A percentile compares a stretch with the other conserved stretches of the same genome.
phyloP scores from a whole-genome alignment of 2,888 invertebrate genomes.

The Cremastobaeus sp. region DNA sequence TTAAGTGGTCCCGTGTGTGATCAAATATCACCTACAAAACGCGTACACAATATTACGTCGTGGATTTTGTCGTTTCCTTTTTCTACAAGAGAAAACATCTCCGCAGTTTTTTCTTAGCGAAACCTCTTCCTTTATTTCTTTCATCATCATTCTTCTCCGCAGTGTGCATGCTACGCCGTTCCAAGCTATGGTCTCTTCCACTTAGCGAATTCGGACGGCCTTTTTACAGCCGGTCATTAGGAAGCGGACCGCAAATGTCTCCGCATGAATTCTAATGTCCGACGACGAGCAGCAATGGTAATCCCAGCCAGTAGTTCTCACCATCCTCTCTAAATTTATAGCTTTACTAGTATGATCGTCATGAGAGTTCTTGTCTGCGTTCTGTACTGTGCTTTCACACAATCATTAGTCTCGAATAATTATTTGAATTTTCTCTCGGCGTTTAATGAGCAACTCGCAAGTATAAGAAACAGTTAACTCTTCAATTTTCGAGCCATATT shows the following conservation, averaged over 20 bases:
- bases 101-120: constrained; percentile 49
- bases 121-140: constrained; percentile 44
- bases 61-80: constrained; percentile 1
- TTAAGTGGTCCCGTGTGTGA: too few relatives aligned
- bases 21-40: not conserved
- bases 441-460: not conserved
- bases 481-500: too few relatives aligned
- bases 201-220: constrained; percentile 66
- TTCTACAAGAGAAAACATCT: constrained; percentile 13
- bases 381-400: constrained; percentile 72
- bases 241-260: constrained; percentile 77
- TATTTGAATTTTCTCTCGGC: constrained; percentile 44
- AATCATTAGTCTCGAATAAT: constrained; percentile 67
- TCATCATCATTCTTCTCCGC: constrained; percentile 56
- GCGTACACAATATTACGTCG: constrained; percentile 13
- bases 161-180: constrained; percentile 28
- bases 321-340: constrained; percentile 52
- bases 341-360: constrained; percentile 38
- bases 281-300: constrained; percentile 65
- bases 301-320: constrained; percentile 71
- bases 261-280: constrained; percentile 78
- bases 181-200: constrained; percentile 63
- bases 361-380: constrained; percentile 65
- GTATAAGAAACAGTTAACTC: too few relatives aligned
- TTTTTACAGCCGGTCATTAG: constrained; percentile 77